Base-by-base conservation (phyloP, 2,888 invertebrate species). In the Coenonympha arcania region DNA sequence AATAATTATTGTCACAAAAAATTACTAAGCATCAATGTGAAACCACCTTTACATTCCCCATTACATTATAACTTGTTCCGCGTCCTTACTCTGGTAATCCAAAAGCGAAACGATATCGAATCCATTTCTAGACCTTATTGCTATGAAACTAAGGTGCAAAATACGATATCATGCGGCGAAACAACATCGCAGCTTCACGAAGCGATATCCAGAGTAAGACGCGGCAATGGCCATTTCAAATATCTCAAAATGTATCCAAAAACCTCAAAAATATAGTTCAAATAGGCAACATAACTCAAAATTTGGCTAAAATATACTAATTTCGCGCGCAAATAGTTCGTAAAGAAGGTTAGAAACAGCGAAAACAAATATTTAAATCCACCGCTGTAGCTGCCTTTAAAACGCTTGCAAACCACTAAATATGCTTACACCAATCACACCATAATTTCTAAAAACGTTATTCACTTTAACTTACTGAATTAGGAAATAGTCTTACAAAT, bases 141-240 rank as follows among this genome's bases (percentile, higher is more conserved):
- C 49, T 0, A 42, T 2, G 0, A 0, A 0, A n/a, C 57, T 75
- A 80, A 66, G 64, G 67, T 61, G 54, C 47, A 75, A 54, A 67
- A 65, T 76, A 46, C 61, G 58, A 60, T 62, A 64, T 52, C 58
- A 60, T 50, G 48, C 49, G 48, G 51, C 26, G 52, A 57, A 50
- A 51, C 46, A 47, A 53, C 54, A 65, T 59, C 65, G 65, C 57
- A 59, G 48, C 56, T 59, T 61, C 54, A 51, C 63, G 64, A 74
- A 62, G 59, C 68, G 58, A 73, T 71, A 67, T 68, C 50, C 67
- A 73, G 81, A 83, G 79, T 83, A 81, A 58, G 60, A 58, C 66
- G 60, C 58, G 52, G 15, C 45, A 60, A 68, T 77, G 75, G 74
- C 73, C 69, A 71, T 66, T 68, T 61, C 62, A 56, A 52, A 59